Evolutionary conservation across 1,140 invertebrate species (phyloP).

Genomic region (Lasioglossum albipes): DNA sequence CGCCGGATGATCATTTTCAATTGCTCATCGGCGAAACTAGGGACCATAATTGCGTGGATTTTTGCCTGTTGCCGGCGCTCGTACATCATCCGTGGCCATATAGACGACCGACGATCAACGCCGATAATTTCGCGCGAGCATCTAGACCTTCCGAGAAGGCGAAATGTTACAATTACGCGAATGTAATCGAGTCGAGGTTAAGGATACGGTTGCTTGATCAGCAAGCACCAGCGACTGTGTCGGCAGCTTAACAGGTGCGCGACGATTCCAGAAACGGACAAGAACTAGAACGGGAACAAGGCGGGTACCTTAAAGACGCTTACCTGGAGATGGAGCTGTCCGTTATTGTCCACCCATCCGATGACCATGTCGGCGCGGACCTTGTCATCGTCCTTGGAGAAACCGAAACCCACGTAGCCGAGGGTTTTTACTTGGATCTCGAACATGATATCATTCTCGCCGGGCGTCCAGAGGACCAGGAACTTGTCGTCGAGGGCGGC

Average conservation of each 20-base stretch:
- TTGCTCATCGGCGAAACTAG: too few relatives aligned
- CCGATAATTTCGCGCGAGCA: not conserved
- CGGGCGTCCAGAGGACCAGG: slow-evolving; percentile 79
- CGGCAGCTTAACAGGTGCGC: not conserved
- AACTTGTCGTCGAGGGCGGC: slow-evolving; percentile 79
- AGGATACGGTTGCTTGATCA: too few relatives aligned
- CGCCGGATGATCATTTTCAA: not conserved
- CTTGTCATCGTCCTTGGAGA: slow-evolving; percentile 87
- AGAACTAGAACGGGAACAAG: slow-evolving; percentile 10
- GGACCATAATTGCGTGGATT: not conserved
- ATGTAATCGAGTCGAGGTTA: too few relatives aligned
- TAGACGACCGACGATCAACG: not conserved
- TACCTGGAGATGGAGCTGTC: slow-evolving; percentile 86
- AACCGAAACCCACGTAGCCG: slow-evolving; percentile 90
- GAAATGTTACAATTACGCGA: too few relatives aligned
- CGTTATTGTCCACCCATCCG: slow-evolving; percentile 86
- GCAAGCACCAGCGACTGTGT: not conserved
- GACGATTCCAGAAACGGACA: not conserved
- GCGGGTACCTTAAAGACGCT: slow-evolving; percentile 64
- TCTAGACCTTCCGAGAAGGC: too few relatives aligned
- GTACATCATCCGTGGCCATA: not conserved
- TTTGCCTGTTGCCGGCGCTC: not conserved
- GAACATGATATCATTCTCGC: slow-evolving; percentile 86
- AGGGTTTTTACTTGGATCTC: slow-evolving; percentile 89
- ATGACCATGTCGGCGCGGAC: slow-evolving; percentile 86